Base-by-base conservation (phyloP, 2,113 vertebrate genomes). In the Perca schrenkii region DNA sequence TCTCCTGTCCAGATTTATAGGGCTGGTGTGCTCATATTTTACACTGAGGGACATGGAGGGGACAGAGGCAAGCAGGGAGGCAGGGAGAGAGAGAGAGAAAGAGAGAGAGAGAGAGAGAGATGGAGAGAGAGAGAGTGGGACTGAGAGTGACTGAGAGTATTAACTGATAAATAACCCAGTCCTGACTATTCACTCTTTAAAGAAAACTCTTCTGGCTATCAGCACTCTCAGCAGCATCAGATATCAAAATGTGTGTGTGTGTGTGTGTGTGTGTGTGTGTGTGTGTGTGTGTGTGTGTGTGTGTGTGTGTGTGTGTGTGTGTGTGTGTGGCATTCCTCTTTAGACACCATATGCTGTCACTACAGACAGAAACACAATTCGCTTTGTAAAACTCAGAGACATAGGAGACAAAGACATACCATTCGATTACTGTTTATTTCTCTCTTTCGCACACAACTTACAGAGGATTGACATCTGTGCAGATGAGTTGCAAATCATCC, bases 1-100 rank as follows among this genome's bases (percentile, higher is more conserved):
- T 90, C 88, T 86, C 65, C 81, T 12, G 40, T 77, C 78, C 66
- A 87, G 92, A 93, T 92, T 93, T 91, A 91, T 88, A 68, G 58
- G 63, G 73, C 66, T 43, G 66, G 67, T 31, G 21, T 22, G 61
- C 78, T 90, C 86, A 91, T 92, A 91, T 86, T 90, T 91, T 87
- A 86, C 79, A 84, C 82, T 28, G 31, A 76, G 68, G 75, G 84
- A 86, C 77, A 77, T 1, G 28, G 60, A 83, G 73, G 60, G 68
- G 73, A 65, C 70, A 81, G 54, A 81, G 36, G 34, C 66, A 58
- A 47, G 34, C 25, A 70, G 46, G 6, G 19, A 21, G 40, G 54
- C 14, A 67, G 52, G 19, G 43, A 68, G 70, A 46, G 61, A 31
- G 1, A 11, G 43, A 31, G 31, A 31, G 62, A 79, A 72, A 77